Conservation (phyloP, 2,113 vertebrate species). For the Forbesichthys agassizii region DNA sequence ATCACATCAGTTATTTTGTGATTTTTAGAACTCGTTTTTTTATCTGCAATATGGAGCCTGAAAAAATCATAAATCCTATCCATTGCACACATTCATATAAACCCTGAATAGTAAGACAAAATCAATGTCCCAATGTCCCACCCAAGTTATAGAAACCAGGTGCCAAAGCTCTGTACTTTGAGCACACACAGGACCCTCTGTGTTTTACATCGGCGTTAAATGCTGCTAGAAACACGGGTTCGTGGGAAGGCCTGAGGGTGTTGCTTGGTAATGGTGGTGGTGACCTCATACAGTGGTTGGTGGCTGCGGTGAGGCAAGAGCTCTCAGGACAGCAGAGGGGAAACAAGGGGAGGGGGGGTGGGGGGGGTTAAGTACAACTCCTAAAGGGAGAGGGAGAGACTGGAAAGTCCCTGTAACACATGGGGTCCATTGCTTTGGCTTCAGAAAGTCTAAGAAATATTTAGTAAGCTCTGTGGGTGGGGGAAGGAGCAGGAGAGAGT, state of each 20-base stretch:
- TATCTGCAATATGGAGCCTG: slow-evolving; percentile 48
- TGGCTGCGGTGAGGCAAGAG: slow-evolving; percentile 30
- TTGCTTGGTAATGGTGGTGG: slow-evolving; percentile 50
- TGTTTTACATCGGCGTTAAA: slow-evolving; percentile 47
- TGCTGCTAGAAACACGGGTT: slow-evolving; percentile 45
- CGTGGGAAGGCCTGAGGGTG: slow-evolving; percentile 24
- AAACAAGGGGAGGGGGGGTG: slow-evolving; percentile 33
- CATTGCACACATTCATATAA: slow-evolving; percentile 19
- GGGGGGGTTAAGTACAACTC: slow-evolving; percentile 34
- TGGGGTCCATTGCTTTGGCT: slow-evolving; percentile 62
- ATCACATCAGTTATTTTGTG: slow-evolving; percentile 41
- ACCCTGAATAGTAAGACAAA: slow-evolving; percentile 45
- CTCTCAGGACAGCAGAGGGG: slow-evolving; percentile 37
- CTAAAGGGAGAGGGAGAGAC: slow-evolving; percentile 23
- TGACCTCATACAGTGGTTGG: slow-evolving; percentile 62
- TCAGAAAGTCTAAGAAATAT: slow-evolving; percentile 66
- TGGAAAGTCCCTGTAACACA: slow-evolving; percentile 74
- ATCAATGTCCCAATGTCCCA: slow-evolving; percentile 52
- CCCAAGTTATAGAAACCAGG: slow-evolving; percentile 72
- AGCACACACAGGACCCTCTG: slow-evolving; percentile 59
- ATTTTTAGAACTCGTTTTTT: slow-evolving; percentile 42
- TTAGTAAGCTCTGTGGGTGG: slow-evolving; percentile 28
- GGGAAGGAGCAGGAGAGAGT: slow-evolving; percentile 5
- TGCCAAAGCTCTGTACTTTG: slow-evolving; percentile 41
- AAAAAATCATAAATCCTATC: slow-evolving; percentile 25